These are phyloP conservation scores for Drosophila pachea DNA, from an alignment of 1,140 invertebrate genomes.

Conservation along the genomic window DNA sequence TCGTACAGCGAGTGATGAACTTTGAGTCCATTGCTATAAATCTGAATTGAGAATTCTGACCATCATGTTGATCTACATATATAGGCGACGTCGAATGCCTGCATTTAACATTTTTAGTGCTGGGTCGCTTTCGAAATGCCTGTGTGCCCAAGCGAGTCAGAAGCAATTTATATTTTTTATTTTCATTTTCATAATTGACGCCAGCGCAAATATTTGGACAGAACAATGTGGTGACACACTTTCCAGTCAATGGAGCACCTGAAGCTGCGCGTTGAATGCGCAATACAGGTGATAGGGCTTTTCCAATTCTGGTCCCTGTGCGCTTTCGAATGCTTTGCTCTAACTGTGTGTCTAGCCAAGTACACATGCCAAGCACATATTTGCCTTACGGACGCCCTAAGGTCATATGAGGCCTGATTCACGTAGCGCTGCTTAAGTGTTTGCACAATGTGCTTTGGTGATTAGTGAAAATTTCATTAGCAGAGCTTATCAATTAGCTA, in stretches of 20 bases:
- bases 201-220: conserved; percentile 41
- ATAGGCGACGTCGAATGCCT: conserved; percentile 1
- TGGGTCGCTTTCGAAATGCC: conserved; percentile 41
- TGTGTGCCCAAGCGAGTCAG: conserved; percentile 44
- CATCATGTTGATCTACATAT: conserved; percentile 9
- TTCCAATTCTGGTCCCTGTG: conserved; percentile 40
- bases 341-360: conserved; percentile 11
- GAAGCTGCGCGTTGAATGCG: conserved; percentile 49
- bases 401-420: conserved; percentile 15
- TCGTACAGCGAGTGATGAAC: too few species aligned
- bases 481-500: conserved; percentile 25
- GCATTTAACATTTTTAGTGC: conserved; percentile 10
- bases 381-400: conserved; percentile 1
- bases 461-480: conserved; percentile 54
- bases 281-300: conserved; percentile 49
- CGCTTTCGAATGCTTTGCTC: neutral
- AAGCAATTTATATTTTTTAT: conserved; percentile 9
- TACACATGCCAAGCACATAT: conserved; percentile 15
- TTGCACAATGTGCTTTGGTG: conserved; percentile 27
- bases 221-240: conserved; percentile 66
- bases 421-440: neutral
- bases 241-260: conserved; percentile 26
- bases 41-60: too few species aligned
- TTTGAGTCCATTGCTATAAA: too few species aligned
- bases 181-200: conserved; percentile 31